Evolutionary conservation across 2,888 invertebrate genomes (phyloP).

Genomic region (Nymphalis c-album): DNA sequence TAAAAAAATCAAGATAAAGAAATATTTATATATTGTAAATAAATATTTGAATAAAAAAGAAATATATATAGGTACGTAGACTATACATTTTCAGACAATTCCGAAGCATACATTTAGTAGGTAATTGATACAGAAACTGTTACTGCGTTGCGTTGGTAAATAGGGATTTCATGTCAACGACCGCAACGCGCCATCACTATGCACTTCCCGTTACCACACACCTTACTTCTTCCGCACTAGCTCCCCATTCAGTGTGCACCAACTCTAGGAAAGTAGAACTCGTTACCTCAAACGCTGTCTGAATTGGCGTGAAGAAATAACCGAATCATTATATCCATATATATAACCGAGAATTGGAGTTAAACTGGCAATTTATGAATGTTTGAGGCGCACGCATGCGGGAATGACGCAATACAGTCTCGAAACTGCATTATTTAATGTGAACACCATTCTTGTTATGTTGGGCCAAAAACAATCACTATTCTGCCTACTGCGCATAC

Average conservation of each 20-base stretch:
- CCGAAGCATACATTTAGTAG: not conserved
- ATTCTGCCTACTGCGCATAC: constrained; percentile 21
- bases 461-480: constrained; percentile 28
- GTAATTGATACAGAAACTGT: constrained; percentile 26
- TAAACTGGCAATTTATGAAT: constrained; percentile 35
- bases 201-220: constrained; percentile 45
- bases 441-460: constrained; percentile 22
- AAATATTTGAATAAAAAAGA: not conserved
- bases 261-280: constrained; percentile 24
- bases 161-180: constrained; percentile 43
- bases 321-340: constrained; percentile 16
- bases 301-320: constrained; percentile 24
- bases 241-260: constrained; percentile 30
- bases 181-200: constrained; percentile 40
- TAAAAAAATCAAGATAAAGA: not conserved
- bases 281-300: constrained; percentile 17
- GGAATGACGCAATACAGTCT: constrained; percentile 36
- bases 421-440: constrained; percentile 36
- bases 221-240: constrained; percentile 40
- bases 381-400: constrained; percentile 32
- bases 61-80: not conserved
- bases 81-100: not conserved
- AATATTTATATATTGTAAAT: too few species aligned
- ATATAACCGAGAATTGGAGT: constrained; percentile 22
- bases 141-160: constrained; percentile 32